A percentile compares a stretch with the other conserved stretches of the same genome.
Conservation (phyloP, 2,888 invertebrate species). For the Leptura quadrifasciata region DNA sequence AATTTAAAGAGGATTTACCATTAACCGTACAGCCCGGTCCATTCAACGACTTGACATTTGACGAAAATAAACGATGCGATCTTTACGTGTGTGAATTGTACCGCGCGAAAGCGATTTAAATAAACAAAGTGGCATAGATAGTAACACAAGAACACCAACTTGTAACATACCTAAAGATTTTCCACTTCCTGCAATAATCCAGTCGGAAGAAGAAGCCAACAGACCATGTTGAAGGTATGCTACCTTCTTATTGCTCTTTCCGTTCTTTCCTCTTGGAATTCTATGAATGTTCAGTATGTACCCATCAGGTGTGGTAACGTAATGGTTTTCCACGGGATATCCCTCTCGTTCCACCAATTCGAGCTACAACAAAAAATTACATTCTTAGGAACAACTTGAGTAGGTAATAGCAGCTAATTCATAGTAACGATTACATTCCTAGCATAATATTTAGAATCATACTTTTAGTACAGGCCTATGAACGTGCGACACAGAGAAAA, state of each 20-base stretch:
- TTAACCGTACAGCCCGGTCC: too few species aligned
- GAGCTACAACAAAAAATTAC: constrained; percentile 66
- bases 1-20: too few species aligned
- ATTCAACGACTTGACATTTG: too few species aligned
- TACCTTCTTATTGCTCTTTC: constrained; percentile 63
- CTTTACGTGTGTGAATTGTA: too few species aligned
- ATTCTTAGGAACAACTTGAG: too few species aligned
- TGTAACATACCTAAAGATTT: constrained; percentile 71
- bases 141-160: neutral
- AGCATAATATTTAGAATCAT: too few species aligned
- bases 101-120: too few species aligned
- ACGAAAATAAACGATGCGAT: too few species aligned
- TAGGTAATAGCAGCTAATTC: too few species aligned
- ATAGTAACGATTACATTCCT: too few species aligned
- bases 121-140: neutral
- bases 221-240: constrained; percentile 77
- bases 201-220: constrained; percentile 75
- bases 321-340: constrained; percentile 72
- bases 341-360: constrained; percentile 72
- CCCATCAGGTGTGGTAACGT: constrained; percentile 76
- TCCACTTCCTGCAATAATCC: constrained; percentile 75
- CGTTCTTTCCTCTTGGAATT: constrained; percentile 73
- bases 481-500: too few species aligned
- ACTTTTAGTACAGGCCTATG: too few species aligned
- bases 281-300: constrained; percentile 77